These are phyloP conservation scores for Tokudaia muenninki DNA, from an alignment of 2,797 vertebrate genomes.

Conservation along the genomic window DNA sequence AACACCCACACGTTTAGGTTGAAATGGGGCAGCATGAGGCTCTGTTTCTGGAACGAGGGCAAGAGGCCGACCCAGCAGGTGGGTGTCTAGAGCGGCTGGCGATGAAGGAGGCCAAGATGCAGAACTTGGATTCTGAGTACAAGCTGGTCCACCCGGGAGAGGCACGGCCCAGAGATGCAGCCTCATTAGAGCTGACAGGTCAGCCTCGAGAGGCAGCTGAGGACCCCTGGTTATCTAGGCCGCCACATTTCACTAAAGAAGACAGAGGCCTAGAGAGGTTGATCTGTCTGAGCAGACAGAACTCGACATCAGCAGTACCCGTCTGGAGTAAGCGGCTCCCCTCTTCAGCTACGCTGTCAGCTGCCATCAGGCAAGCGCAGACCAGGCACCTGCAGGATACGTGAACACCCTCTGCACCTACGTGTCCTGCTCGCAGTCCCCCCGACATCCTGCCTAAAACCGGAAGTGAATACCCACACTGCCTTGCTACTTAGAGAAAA, in stretches of 20 bases:
- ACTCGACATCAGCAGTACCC: not conserved
- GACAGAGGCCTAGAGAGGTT: not conserved
- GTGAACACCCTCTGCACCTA: not conserved
- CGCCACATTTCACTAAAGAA: not conserved
- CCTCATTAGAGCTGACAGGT: not conserved
- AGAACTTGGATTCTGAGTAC: not conserved
- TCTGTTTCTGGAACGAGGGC: not conserved
- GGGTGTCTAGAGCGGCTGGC: not conserved
- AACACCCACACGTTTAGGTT: not conserved
- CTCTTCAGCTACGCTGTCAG: not conserved
- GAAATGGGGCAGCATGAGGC: not conserved
- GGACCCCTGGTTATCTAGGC: not conserved
- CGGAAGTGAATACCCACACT: not conserved
- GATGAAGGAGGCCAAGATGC: not conserved
- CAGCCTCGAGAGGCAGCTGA: not conserved
- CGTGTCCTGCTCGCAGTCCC: too few relatives aligned
- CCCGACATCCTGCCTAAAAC: not conserved
- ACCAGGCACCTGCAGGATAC: not conserved
- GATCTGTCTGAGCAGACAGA: accelerated
- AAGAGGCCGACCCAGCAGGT: not conserved
- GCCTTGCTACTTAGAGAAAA: not conserved
- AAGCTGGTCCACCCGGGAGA: not conserved
- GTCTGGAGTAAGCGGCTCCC: not conserved
- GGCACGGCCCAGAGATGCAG: not conserved
- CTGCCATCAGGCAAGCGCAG: not conserved